A percentile compares a stretch with the other conserved stretches of the same genome.
Conservation (phyloP, 1,140 invertebrate species). For the Zaprionus tsacasi region DNA sequence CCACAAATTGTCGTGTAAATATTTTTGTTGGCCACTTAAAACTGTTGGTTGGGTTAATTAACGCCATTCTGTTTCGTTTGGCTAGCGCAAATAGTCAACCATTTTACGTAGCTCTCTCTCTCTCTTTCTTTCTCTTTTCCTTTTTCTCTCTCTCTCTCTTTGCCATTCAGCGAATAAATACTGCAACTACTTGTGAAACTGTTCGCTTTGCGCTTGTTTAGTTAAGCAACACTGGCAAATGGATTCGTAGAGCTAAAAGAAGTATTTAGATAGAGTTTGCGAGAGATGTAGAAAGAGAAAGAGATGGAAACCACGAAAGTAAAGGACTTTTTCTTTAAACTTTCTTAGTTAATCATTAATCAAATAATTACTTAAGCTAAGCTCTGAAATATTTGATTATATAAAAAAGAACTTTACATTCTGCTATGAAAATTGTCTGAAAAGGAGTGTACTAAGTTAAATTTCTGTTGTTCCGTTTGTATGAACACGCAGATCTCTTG, state of each 20-base stretch:
- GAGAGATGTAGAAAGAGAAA: neutral
- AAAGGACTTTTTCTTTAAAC: neutral
- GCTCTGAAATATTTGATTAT: neutral
- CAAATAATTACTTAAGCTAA: neutral
- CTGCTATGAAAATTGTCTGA: neutral
- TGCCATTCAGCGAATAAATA: constrained; percentile 40
- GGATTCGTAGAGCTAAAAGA: neutral
- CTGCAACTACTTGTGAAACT: constrained; percentile 13
- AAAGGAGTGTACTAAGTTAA: neutral
- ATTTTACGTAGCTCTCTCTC: constrained; percentile 34
- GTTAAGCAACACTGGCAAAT: constrained; percentile 3
- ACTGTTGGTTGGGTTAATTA: constrained; percentile 55
- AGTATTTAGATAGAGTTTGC: neutral
- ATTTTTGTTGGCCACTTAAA: constrained; percentile 54
- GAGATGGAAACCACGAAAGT: neutral
- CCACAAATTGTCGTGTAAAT: constrained; percentile 53
- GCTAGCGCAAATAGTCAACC: constrained; percentile 48
- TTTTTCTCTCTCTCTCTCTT: neutral
- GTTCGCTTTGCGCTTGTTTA: constrained; percentile 38
- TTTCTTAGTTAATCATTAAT: neutral
- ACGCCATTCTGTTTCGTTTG: constrained; percentile 47
- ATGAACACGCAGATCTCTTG: neutral
- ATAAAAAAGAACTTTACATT: neutral
- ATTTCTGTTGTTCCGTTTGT: neutral
- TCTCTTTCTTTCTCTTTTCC: neutral